Conservation (phyloP, 2,888 invertebrate species). For the Helleia helle region DNA sequence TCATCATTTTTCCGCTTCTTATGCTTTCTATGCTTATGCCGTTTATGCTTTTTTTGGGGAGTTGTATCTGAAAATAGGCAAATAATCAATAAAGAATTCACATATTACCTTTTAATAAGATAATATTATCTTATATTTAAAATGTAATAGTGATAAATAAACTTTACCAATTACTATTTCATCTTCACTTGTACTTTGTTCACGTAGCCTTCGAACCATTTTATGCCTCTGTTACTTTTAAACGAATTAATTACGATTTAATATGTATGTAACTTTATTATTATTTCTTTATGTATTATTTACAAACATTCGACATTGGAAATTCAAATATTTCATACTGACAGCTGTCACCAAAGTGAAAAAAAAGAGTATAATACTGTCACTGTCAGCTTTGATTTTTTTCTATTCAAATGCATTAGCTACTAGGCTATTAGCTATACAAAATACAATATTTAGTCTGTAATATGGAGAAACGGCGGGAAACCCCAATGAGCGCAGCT, state of each 20-base stretch:
- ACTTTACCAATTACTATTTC: conserved; percentile 63
- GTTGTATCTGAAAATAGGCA: conserved; percentile 43
- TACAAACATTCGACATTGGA: no score
- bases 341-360: no score
- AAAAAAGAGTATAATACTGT: no score
- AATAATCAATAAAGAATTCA: background rate
- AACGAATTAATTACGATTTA: background rate
- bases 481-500: no score
- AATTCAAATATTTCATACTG: no score
- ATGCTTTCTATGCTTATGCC: conserved; percentile 77
- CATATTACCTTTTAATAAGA: no score
- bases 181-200: conserved; percentile 61
- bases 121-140: no score
- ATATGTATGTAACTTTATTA: background rate
- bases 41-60: conserved; percentile 76
- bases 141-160: conserved; percentile 1
- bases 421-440: no score
- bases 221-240: background rate
- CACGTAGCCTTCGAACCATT: conserved; percentile 62
- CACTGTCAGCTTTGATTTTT: no score
- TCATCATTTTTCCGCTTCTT: conserved; percentile 72
- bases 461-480: no score
- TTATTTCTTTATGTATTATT: background rate
- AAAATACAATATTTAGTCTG: no score
- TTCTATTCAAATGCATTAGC: no score